Evolutionary conservation across 2,797 vertebrate genomes (phyloP).

Genomic region (Glossophaga mutica): DNA sequence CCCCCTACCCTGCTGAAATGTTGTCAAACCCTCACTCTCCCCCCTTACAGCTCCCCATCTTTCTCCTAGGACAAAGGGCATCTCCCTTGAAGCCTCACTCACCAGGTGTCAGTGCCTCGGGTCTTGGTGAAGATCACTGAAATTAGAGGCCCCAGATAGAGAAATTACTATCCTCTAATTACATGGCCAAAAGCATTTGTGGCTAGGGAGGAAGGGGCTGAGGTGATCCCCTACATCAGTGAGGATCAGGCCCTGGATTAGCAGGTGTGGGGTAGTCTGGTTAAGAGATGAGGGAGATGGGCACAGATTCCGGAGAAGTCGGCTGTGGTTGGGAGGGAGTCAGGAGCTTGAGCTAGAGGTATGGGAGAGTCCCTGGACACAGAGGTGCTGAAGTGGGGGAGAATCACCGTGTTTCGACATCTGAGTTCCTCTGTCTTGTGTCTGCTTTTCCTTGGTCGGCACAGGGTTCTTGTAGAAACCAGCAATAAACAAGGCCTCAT

Average conservation of each 20-base stretch:
- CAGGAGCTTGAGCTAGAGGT: background rate
- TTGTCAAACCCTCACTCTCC: background rate
- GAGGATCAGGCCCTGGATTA: background rate
- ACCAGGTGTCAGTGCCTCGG: constrained; percentile 57
- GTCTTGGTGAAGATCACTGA: constrained; percentile 58
- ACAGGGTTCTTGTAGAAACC: constrained; percentile 72
- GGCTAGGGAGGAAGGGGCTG: background rate
- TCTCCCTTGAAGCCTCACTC: constrained; percentile 32
- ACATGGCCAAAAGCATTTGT: background rate
- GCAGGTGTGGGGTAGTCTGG: background rate
- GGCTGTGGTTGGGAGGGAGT: background rate
- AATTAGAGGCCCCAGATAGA: constrained; percentile 44
- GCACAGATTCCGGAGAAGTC: background rate
- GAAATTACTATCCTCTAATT: background rate
- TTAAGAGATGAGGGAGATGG: background rate
- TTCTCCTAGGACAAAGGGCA: background rate
- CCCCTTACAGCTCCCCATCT: background rate
- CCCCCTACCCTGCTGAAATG: background rate
- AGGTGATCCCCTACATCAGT: background rate
- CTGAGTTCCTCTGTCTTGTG: constrained; percentile 56
- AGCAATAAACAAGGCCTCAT: constrained; percentile 81
- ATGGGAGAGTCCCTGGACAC: background rate
- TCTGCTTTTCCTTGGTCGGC: constrained; percentile 51
- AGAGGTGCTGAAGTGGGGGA: background rate
- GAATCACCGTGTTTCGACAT: constrained; percentile 50